Evolutionary conservation across 2,888 invertebrate genomes (phyloP).

Genomic region (Rugalucina vietnamica): DNA sequence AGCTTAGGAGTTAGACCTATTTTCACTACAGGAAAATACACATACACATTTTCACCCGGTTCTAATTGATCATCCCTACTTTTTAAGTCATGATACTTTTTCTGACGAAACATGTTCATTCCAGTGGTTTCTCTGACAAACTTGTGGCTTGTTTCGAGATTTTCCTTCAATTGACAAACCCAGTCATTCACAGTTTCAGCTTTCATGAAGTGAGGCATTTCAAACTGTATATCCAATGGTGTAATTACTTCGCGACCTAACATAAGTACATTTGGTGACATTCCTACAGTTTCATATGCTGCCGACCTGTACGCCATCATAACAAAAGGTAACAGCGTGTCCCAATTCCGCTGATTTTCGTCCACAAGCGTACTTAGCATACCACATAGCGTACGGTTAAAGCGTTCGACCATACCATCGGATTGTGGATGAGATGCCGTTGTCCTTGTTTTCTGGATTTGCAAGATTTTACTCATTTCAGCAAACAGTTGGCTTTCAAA

Average conservation of each 20-base stretch:
- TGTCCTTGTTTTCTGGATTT: neutral
- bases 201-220: neutral
- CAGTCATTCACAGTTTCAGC: neutral
- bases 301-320: neutral
- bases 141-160: neutral
- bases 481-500: neutral
- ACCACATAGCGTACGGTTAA: neutral
- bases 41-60: neutral
- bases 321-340: neutral
- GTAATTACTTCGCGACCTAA: neutral
- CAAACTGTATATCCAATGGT: neutral
- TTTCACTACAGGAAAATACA: neutral
- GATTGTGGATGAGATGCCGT: neutral
- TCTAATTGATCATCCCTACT: neutral
- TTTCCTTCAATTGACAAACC: neutral
- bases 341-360: neutral
- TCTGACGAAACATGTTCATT: neutral
- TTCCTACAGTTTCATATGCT: neutral
- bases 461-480: neutral
- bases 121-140: neutral
- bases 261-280: neutral
- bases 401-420: neutral
- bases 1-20: neutral
- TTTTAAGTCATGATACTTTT: neutral
- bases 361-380: neutral